A percentile compares a stretch with the other conserved stretches of the same genome.
These are phyloP conservation scores for Germaria angustata DNA, from an alignment of 2,888 invertebrate genomes.

Conservation along the genomic window DNA sequence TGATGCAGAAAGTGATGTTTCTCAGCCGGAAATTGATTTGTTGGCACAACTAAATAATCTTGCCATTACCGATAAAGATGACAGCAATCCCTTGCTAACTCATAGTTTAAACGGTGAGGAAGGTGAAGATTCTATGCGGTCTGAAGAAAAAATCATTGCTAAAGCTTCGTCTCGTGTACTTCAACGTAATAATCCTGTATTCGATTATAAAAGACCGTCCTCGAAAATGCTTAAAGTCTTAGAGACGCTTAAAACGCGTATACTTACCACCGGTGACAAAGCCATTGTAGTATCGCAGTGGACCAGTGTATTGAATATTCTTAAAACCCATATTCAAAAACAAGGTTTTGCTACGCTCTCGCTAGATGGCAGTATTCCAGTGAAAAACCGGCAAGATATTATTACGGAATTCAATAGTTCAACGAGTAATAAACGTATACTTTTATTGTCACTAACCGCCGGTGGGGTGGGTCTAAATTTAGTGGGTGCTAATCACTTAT, in stretches of 20 bases:
- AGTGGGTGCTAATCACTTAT: conserved; percentile 93
- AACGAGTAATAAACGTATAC: conserved; percentile 82
- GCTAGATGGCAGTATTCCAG: conserved; percentile 88
- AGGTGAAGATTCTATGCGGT: conserved; percentile 46
- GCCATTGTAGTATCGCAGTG: conserved; percentile 95
- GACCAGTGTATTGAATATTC: conserved; percentile 89
- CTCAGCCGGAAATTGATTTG: conserved; percentile 82
- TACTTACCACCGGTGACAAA: conserved; percentile 84
- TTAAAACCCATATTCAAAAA: conserved; percentile 84
- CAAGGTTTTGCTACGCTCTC: conserved; percentile 82
- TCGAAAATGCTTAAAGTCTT: conserved; percentile 85
- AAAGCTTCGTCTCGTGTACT: conserved; percentile 84
- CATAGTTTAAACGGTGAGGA: conserved; percentile 34
- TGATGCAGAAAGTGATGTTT: conserved; percentile 75
- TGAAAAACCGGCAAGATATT: conserved; percentile 85
- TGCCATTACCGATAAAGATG: conserved; percentile 79
- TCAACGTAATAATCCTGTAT: conserved; percentile 86
- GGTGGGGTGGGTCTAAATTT: conserved; percentile 97
- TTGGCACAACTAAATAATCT: conserved; percentile 84
- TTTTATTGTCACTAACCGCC: conserved; percentile 93
- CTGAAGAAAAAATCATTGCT: conserved; percentile 80
- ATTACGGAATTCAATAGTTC: conserved; percentile 87
- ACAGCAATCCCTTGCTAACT: conserved; percentile 36
- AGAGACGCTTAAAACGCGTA: conserved; percentile 81
- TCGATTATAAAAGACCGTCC: conserved; percentile 82